A percentile compares a stretch with the other conserved stretches of the same genome.
These are phyloP conservation scores for Dendropsophus ebraccatus DNA, from an alignment of 2,113 vertebrate genomes.

Conservation along the genomic window DNA sequence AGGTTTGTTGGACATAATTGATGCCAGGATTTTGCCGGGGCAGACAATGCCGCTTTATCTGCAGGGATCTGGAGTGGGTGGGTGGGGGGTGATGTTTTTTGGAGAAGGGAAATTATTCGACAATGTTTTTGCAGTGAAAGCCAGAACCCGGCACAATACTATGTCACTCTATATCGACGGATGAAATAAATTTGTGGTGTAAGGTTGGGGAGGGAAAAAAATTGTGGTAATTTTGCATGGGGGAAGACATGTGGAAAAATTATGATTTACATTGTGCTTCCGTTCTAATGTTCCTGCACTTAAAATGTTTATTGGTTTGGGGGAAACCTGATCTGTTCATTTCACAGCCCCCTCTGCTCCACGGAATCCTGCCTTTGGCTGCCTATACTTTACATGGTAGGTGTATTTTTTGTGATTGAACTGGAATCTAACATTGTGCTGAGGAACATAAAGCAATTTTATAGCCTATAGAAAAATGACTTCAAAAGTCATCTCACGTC, in stretches of 20 bases:
- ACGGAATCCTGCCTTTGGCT: too few species aligned
- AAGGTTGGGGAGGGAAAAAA: slow-evolving; percentile 56
- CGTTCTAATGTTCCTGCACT: slow-evolving; percentile 44
- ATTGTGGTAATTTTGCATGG: slow-evolving; percentile 24
- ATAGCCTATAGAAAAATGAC: slow-evolving; percentile 1
- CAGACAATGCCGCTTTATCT: slow-evolving; percentile 67
- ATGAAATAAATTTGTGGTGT: slow-evolving; percentile 63
- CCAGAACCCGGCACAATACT: slow-evolving; percentile 54
- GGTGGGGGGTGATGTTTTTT: slow-evolving; percentile 53
- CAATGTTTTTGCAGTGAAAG: slow-evolving; percentile 60
- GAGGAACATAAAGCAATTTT: slow-evolving; percentile 23
- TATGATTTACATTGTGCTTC: slow-evolving; percentile 63
- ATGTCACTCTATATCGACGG: slow-evolving; percentile 57
- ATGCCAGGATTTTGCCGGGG: slow-evolving; percentile 67
- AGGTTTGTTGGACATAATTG: slow-evolving; percentile 66
- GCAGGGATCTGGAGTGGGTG: slow-evolving; percentile 60
- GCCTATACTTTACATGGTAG: slow-evolving; percentile 18
- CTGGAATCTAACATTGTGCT: slow-evolving; percentile 9
- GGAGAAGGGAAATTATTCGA: slow-evolving; percentile 69
- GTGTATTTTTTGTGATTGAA: slow-evolving; percentile 34
- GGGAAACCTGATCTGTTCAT: slow-evolving; percentile 37
- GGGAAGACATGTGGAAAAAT: slow-evolving; percentile 62
- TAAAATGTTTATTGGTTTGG: slow-evolving; percentile 51
- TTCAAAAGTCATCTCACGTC: slow-evolving; percentile 2
- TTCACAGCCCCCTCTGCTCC: slow-evolving; percentile 32